These are phyloP conservation scores for Brenthis ino DNA, from an alignment of 2,888 invertebrate species.

Conservation along the genomic window DNA sequence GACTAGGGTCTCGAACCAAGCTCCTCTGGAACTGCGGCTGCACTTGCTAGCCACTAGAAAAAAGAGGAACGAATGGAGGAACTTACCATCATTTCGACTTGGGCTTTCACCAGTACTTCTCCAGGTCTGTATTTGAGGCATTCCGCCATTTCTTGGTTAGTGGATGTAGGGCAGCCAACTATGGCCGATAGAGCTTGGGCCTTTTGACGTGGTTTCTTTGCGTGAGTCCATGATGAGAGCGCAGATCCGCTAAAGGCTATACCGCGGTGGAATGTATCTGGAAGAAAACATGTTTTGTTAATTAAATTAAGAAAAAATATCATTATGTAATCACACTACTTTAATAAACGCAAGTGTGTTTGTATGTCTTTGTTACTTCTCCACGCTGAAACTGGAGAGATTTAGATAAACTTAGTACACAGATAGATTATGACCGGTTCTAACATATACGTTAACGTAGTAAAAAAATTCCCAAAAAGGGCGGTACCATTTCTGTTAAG, in stretches of 20 bases:
- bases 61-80: constrained; percentile 25
- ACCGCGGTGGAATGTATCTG: constrained; percentile 83
- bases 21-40: not conserved
- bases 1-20: too few species aligned
- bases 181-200: constrained; percentile 82
- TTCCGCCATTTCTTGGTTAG: constrained; percentile 80
- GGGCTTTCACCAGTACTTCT: constrained; percentile 81
- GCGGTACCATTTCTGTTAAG: too few species aligned
- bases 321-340: too few species aligned
- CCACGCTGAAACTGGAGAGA: too few species aligned
- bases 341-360: too few species aligned
- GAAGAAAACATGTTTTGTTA: constrained; percentile 4
- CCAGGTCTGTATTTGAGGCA: constrained; percentile 85
- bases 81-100: constrained; percentile 82
- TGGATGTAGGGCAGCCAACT: constrained; percentile 84
- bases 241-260: constrained; percentile 88
- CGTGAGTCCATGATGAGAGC: constrained; percentile 83
- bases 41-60: not conserved
- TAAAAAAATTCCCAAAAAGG: too few species aligned
- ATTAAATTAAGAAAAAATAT: not conserved
- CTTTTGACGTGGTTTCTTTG: constrained; percentile 82
- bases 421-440: too few species aligned
- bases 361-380: too few species aligned
- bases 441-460: too few species aligned
- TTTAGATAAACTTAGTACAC: too few species aligned